Evolutionary conservation across 2,797 vertebrate genomes (phyloP).

Genomic region (Melanotaenia boesemani): DNA sequence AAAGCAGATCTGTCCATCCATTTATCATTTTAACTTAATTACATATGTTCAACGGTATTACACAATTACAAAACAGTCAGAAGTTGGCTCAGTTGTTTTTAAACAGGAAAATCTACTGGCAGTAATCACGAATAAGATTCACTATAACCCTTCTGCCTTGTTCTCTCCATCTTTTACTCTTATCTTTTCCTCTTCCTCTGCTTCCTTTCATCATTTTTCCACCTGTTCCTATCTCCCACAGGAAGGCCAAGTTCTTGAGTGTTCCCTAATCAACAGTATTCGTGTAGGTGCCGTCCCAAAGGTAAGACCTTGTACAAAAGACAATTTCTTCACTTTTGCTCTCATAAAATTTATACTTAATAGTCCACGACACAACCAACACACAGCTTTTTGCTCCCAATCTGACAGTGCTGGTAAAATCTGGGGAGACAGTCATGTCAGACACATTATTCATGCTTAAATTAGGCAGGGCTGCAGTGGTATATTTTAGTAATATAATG

Average conservation of each 20-base stretch:
- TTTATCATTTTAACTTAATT: not conserved
- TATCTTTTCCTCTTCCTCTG: not conserved
- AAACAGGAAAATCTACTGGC: too few relatives aligned
- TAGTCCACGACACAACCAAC: not conserved
- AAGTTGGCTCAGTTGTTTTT: too few relatives aligned
- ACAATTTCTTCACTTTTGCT: slow-evolving; percentile 40
- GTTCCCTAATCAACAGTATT: slow-evolving; percentile 98
- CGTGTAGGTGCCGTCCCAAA: slow-evolving; percentile 90
- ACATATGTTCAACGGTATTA: too few relatives aligned
- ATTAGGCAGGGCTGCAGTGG: slow-evolving; percentile 19
- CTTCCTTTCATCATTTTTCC: slow-evolving; percentile 14
- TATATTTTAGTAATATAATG: slow-evolving; percentile 11
- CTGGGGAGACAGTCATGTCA: slow-evolving; percentile 7
- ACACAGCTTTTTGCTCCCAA: not conserved
- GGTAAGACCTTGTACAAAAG: slow-evolving; percentile 81
- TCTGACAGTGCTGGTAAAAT: slow-evolving; percentile 19
- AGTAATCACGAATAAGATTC: too few relatives aligned
- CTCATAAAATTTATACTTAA: slow-evolving; percentile 12
- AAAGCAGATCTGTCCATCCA: not conserved
- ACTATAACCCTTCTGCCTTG: not conserved
- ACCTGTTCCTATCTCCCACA: slow-evolving; percentile 64
- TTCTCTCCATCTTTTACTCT: not conserved
- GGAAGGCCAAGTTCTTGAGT: slow-evolving; percentile 98
- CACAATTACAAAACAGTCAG: too few relatives aligned
- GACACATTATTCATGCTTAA: slow-evolving; percentile 30